These are phyloP conservation scores for Molanna angustata DNA, from an alignment of 2,888 invertebrate genomes.

Conservation along the genomic window DNA sequence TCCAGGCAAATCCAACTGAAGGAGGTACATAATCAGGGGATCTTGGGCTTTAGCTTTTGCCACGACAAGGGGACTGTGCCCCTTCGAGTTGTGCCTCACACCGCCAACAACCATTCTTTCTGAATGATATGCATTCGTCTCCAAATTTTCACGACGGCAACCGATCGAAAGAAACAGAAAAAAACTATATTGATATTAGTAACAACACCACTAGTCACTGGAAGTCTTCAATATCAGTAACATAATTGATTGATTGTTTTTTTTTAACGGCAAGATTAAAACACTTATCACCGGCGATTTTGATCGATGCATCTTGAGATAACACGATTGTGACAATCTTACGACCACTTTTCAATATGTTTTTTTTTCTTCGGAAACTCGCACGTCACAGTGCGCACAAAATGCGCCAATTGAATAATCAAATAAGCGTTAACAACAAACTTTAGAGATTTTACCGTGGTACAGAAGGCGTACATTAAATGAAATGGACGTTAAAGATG, in stretches of 20 bases:
- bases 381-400: not conserved
- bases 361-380: no score
- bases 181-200: no score
- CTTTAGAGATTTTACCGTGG: not conserved
- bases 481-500: not conserved
- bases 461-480: not conserved
- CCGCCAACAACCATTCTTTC: constrained; percentile 15
- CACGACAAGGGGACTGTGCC: constrained; percentile 3
- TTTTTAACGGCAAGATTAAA: no score
- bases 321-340: not conserved
- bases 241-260: no score
- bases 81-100: constrained; percentile 2
- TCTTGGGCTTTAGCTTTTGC: constrained; percentile 5
- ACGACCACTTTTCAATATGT: not conserved
- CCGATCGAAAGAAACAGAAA: not conserved
- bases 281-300: no score
- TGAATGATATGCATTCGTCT: not conserved
- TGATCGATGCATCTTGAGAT: not conserved
- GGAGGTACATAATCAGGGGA: constrained; percentile 28
- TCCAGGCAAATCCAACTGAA: constrained; percentile 24
- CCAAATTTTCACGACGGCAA: not conserved
- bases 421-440: constrained; percentile 8
- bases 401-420: constrained; percentile 6
- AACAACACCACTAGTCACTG: no score
- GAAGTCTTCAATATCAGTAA: no score